Evolutionary conservation across 2,113 vertebrate genomes (phyloP).

Genomic region (Seriola quinqueradiata): DNA sequence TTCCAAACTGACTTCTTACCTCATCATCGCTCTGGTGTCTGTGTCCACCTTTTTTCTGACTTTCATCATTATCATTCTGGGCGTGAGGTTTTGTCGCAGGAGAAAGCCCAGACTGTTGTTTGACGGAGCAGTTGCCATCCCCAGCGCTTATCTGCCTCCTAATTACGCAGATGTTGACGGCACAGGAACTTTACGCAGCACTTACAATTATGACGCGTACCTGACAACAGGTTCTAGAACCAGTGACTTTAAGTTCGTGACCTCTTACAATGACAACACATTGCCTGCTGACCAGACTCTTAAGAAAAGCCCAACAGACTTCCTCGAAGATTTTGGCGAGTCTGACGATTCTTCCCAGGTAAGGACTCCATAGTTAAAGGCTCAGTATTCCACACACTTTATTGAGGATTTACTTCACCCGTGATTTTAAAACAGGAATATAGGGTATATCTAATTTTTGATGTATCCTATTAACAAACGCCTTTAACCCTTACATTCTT

Average conservation of each 20-base stretch:
- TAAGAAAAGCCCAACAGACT: constrained; percentile 31
- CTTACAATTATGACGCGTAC: constrained; percentile 75
- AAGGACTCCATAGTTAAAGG: background rate
- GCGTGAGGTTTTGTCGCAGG: constrained; percentile 67
- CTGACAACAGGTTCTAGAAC: constrained; percentile 70
- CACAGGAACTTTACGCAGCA: constrained; percentile 72
- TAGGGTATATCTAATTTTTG: too few species aligned
- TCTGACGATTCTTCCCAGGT: background rate
- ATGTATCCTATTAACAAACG: too few species aligned
- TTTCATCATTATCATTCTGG: constrained; percentile 69
- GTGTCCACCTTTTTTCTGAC: constrained; percentile 75
- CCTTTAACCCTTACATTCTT: too few species aligned
- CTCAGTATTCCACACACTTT: too few species aligned
- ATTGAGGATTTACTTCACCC: too few species aligned
- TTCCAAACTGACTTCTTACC: constrained; percentile 70
- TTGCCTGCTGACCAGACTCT: constrained; percentile 63
- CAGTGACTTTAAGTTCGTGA: constrained; percentile 73
- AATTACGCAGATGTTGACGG: constrained; percentile 76
- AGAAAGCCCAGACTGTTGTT: constrained; percentile 73
- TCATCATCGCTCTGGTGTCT: constrained; percentile 71
- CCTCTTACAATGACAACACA: constrained; percentile 67
- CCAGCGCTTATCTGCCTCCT: constrained; percentile 74
- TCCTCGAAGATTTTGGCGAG: constrained; percentile 14
- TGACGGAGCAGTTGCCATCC: constrained; percentile 73
- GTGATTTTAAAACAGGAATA: too few species aligned